Evolutionary conservation across 2,797 vertebrate genomes (phyloP), one percentile per base, ranked within the genome.

Genomic region (Manis javanica): DNA sequence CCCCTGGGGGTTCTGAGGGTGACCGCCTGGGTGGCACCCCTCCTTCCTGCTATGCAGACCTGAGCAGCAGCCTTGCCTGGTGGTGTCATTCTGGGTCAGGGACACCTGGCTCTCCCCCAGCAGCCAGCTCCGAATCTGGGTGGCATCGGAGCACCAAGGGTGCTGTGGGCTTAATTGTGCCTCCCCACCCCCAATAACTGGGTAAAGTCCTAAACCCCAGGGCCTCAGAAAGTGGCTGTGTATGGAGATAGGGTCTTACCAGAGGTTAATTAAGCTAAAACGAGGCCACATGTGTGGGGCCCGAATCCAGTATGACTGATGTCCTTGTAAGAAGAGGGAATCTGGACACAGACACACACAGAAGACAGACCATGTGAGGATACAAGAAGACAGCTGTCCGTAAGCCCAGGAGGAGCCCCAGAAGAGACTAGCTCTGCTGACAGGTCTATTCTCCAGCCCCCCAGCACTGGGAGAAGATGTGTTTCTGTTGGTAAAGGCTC

Each of bases 201-300:
- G 34, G 37, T 16, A 9, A 61, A 69, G n/a, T 49, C 24, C 49
- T 83, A 24, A 34, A 11, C 23, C 1, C 4, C 4, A 4, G 6
- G 29, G 42, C 68, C 81, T 94, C 74, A 64, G 49, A 83, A 84
- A 12, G n/a, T 69, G 64, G 71, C 23, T 57, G 14, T 42, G n/a
- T 91, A 78, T 87, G 77, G 51, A 91, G 11, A 34, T 1, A 66
- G 23, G 66, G 24, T 34, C 49, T 96, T 94, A 49, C 66, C 84
- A 66, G 72, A 23, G 2, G 4, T 51, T 59, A 59, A 46, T 75
- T 93, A 74, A 74, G 49, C 71, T 75, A 57, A 81, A 64, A 61
- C 53, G 75, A 96, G 64, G 59, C 42, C 64, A 42, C 19, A 21
- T 55, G 83, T 14, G 72, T 79, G 39, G 42, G 53, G 12, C 7